These are phyloP conservation scores for Bombylius discolor DNA, from an alignment of 2,888 invertebrate species.

Conservation along the genomic window DNA sequence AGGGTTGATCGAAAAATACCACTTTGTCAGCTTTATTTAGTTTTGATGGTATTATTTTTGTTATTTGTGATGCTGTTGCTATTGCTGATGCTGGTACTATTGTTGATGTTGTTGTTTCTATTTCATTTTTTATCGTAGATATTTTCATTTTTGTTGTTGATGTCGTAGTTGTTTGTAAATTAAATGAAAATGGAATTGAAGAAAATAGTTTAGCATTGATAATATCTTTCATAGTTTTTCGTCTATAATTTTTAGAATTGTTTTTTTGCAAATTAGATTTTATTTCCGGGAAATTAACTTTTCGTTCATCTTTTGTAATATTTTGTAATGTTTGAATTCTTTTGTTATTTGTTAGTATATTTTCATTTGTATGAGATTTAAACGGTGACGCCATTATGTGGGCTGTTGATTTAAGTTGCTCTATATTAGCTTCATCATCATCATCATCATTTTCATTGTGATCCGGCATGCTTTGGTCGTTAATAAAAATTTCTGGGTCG, in stretches of 20 bases:
- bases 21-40: conserved; percentile 13
- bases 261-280: not conserved
- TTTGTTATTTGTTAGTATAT: not conserved
- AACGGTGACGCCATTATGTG: not conserved
- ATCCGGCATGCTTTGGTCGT: not conserved
- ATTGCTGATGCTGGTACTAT: conserved; percentile 12
- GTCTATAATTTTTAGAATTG: not conserved
- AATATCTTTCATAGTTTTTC: not conserved
- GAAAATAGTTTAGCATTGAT: not conserved
- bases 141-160: conserved; percentile 7
- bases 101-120: conserved; percentile 2
- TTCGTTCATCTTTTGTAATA: not conserved
- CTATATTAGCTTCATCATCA: not conserved
- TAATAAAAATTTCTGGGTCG: not conserved
- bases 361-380: not conserved
- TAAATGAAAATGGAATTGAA: not conserved
- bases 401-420: not conserved
- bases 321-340: not conserved
- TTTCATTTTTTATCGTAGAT: not conserved
- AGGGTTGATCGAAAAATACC: conserved; percentile 5
- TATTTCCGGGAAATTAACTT: not conserved
- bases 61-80: conserved; percentile 14
- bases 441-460: too few species aligned
- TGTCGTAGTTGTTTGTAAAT: conserved; percentile 2
- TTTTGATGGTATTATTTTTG: conserved; percentile 14